Conservation (phyloP, 92 coral and sea anemone genomes). For the Paragorgia papillata region DNA sequence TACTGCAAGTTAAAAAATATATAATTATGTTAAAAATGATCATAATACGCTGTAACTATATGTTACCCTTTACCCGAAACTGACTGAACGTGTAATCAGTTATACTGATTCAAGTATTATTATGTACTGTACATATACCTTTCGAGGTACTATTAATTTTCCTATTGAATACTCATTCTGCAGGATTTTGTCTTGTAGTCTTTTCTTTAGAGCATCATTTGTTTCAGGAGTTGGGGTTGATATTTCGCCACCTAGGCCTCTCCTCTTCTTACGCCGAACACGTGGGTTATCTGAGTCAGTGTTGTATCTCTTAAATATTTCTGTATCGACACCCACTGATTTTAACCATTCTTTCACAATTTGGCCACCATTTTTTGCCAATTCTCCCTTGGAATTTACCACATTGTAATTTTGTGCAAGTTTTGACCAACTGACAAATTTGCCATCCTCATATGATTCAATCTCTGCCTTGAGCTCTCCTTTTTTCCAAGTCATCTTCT, state of each 20-base stretch:
- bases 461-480: constrained; percentile 31
- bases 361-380: too few relatives aligned
- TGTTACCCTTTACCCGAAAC: too few relatives aligned
- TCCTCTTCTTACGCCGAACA: constrained; percentile 23
- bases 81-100: too few relatives aligned
- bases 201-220: constrained; percentile 23
- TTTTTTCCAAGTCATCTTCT: constrained; percentile 26
- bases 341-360: too few relatives aligned
- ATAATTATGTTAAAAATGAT: too few relatives aligned
- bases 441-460: constrained; percentile 37
- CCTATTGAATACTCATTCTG: constrained; percentile 13
- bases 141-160: constrained; percentile 25
- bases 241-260: constrained; percentile 36
- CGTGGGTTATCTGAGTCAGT: constrained; percentile 2
- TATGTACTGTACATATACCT: too few relatives aligned
- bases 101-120: background rate
- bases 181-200: too few relatives aligned
- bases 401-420: constrained; percentile 38
- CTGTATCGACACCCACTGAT: too few relatives aligned
- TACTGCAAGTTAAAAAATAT: background rate
- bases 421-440: constrained; percentile 36
- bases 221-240: constrained; percentile 35
- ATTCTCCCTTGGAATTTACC: constrained; percentile 27
- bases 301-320: constrained; percentile 25
- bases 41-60: too few relatives aligned